A percentile compares a stretch with the other conserved stretches of the same genome.
Conservation (phyloP, 2,888 invertebrate species). For the Elysia crispata region DNA sequence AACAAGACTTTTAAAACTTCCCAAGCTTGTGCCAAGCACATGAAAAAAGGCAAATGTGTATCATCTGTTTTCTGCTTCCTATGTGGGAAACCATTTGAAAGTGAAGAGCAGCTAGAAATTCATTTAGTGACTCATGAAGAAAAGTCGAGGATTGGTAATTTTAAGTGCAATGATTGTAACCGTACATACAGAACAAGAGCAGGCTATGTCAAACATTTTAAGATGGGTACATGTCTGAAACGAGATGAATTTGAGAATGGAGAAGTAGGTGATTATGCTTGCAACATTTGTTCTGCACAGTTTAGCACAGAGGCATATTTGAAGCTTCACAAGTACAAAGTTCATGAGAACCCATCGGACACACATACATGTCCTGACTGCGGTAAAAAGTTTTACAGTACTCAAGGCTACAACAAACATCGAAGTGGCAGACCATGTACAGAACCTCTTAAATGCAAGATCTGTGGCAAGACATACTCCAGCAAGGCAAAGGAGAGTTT, state of each 20-base stretch:
- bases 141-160: conserved; percentile 32
- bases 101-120: conserved; percentile 41
- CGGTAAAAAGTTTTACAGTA: conserved; percentile 50
- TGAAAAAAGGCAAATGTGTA: conserved; percentile 41
- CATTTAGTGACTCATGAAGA: conserved; percentile 47
- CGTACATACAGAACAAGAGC: conserved; percentile 49
- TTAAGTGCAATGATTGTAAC: conserved; percentile 49
- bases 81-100: conserved; percentile 42
- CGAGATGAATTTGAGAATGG: conserved; percentile 51
- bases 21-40: conserved; percentile 37
- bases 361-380: conserved; percentile 49
- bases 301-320: conserved; percentile 48
- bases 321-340: conserved; percentile 50
- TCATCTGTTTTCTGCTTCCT: conserved; percentile 45
- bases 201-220: conserved; percentile 51
- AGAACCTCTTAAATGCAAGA: conserved; percentile 46
- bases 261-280: conserved; percentile 42
- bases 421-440: conserved; percentile 47
- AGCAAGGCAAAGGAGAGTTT: conserved; percentile 54
- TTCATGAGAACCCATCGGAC: conserved; percentile 52
- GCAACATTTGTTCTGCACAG: conserved; percentile 45
- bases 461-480: conserved; percentile 53
- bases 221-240: conserved; percentile 52
- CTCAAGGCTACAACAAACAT: conserved; percentile 48
- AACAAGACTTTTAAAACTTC: conserved; percentile 42